Evolutionary conservation across 2,888 invertebrate species (phyloP).

Genomic region (Eilema depressum): DNA sequence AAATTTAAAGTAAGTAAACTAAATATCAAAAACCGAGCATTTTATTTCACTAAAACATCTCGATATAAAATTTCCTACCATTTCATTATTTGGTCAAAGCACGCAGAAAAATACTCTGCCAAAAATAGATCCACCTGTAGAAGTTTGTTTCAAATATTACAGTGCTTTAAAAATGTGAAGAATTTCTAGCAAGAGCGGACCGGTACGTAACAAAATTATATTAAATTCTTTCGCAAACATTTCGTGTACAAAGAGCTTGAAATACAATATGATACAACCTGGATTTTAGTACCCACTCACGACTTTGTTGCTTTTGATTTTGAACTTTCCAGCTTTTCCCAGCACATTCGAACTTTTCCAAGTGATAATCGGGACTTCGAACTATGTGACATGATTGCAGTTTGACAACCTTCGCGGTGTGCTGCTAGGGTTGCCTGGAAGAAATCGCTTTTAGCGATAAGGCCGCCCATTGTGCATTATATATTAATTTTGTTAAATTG

Average conservation of each 20-base stretch:
- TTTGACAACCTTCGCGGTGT: too few species aligned
- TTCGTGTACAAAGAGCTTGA: conserved; percentile 29
- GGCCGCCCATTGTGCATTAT: too few species aligned
- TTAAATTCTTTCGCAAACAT: conserved; percentile 47
- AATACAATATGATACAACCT: conserved; percentile 7
- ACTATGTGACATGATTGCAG: too few species aligned
- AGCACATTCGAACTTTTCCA: too few species aligned
- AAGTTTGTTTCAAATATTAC: conserved; percentile 30
- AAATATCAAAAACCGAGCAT: background rate
- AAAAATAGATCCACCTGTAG: conserved; percentile 30
- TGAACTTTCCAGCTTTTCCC: background rate
- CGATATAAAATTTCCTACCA: background rate
- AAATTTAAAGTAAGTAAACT: background rate
- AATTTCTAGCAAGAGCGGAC: conserved; percentile 37
- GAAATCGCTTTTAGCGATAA: too few species aligned
- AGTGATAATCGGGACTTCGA: too few species aligned
- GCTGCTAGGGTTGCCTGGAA: too few species aligned
- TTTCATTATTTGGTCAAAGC: background rate
- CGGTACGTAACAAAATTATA: conserved; percentile 36
- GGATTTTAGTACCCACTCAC: too few species aligned
- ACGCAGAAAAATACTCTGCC: background rate
- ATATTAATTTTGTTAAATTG: too few species aligned
- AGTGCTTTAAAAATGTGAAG: conserved; percentile 34
- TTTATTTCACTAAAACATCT: background rate
- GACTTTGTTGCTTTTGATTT: background rate